Conservation (phyloP, 2,113 vertebrate genomes). For the Delphinapterus leucas region DNA sequence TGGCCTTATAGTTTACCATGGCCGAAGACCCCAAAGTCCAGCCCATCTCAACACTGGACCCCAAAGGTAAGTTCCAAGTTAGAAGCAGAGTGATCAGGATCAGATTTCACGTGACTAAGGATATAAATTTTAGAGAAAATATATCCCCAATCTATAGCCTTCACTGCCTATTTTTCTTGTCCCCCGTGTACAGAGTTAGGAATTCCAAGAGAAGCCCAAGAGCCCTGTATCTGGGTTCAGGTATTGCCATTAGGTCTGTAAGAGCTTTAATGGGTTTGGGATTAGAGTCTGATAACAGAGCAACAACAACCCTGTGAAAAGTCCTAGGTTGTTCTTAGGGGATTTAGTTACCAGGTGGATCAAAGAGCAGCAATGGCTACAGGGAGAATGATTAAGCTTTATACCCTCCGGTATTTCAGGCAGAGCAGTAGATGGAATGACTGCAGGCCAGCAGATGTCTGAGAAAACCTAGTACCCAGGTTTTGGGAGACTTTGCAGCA, state of each 20-base stretch:
- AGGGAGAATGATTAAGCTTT: neutral
- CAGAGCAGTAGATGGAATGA: neutral
- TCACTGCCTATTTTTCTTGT: neutral
- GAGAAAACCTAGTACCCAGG: neutral
- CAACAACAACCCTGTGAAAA: neutral
- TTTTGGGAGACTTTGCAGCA: neutral
- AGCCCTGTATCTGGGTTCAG: neutral
- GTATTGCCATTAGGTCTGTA: neutral
- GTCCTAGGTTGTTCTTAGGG: neutral
- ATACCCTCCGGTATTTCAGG: neutral
- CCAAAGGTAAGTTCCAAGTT: neutral
- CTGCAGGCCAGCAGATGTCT: neutral
- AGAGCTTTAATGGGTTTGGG: neutral
- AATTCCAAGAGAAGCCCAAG: neutral
- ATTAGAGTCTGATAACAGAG: neutral
- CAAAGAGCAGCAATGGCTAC: neutral
- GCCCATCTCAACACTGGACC: neutral
- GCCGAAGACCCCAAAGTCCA: neutral
- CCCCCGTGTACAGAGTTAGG: neutral
- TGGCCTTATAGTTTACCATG: neutral
- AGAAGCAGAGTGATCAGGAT: neutral
- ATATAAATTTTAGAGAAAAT: neutral
- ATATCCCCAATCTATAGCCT: neutral
- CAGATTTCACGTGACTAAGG: neutral
- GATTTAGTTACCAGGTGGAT: neutral